Percentiles rank a stretch among this genome's conserved stretches.
Conservation (phyloP, 2,888 invertebrate species). For the Chorisops tibialis region DNA sequence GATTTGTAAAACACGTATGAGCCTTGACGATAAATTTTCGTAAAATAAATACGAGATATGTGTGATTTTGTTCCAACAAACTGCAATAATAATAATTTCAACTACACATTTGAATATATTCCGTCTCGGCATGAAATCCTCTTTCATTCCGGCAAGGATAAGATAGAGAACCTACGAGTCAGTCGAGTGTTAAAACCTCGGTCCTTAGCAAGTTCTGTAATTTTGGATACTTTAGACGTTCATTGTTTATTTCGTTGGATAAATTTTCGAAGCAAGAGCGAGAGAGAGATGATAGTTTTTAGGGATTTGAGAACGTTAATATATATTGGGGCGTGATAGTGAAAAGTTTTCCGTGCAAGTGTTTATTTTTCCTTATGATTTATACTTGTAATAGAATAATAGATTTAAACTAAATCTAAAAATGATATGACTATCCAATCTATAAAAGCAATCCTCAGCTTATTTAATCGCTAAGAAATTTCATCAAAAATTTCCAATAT, state of each 20-base stretch:
- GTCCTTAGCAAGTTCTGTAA: slow-evolving; percentile 5
- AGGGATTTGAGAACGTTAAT: neutral
- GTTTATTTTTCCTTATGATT: too few species aligned
- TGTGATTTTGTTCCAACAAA: slow-evolving; percentile 16
- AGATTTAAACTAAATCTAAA: too few species aligned
- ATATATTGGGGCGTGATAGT: too few species aligned
- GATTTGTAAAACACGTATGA: slow-evolving; percentile 28
- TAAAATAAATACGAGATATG: slow-evolving; percentile 21
- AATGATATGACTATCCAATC: too few species aligned
- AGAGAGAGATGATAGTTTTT: neutral
- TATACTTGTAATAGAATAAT: too few species aligned
- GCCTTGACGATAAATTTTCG: slow-evolving; percentile 22
- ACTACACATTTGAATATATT: slow-evolving; percentile 12
- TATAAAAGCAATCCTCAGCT: too few species aligned
- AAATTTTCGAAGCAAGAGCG: neutral
- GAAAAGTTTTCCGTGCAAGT: too few species aligned
- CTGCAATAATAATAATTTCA: slow-evolving; percentile 20
- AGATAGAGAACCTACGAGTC: neutral
- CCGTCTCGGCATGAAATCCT: neutral
- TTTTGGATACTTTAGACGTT: neutral
- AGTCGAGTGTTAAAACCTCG: slow-evolving; percentile 16
- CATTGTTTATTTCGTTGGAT: neutral
- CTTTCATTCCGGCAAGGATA: neutral
- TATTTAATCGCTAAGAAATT: too few species aligned
- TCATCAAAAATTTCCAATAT: too few species aligned